Base-by-base conservation (phyloP, 2,888 invertebrate genomes). In the Iselma pallidipennis region DNA sequence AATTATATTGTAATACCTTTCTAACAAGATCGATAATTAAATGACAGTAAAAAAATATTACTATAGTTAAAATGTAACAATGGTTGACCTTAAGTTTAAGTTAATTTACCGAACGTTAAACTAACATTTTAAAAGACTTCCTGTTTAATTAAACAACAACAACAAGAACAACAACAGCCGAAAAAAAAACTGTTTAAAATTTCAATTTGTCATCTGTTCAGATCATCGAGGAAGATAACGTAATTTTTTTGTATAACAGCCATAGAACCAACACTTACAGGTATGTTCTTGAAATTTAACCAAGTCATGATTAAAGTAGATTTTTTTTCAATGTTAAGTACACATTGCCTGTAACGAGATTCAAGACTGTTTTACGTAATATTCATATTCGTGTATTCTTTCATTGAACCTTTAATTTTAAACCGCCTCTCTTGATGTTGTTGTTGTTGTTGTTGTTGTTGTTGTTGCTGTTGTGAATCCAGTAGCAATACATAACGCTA, bases 301-400 rank as follows among this genome's bases (percentile, higher is more conserved):
- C n/a, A 29, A 45, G 56, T 56, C 56, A 52, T 61, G 61, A 61
- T 61, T 56, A 21, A 37, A 31, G 25, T 31, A 4, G 12, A 21
- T 21, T 45, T 45, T 31, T 26, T n/a, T n/a, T n/a, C n/a, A n/a
- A n/a, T n/a, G n/a, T n/a, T n/a, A n/a, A n/a, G n/a, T n/a, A n/a
- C n/a, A n/a, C n/a, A n/a, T n/a, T n/a, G n/a, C n/a, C n/a, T n/a
- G n/a, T n/a, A n/a, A n/a, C n/a, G n/a, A n/a, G n/a, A n/a, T n/a
- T n/a, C n/a, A 7, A 14, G 21, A 55, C 42, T 55, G 55, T 55
- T 42, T 55, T 55, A 45, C 25, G 48, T 55, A 55, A 55, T 55
- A 26, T 16, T 16, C 37, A n/a, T n/a, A n/a, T n/a, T n/a, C n/a
- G n/a, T n/a, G n/a, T n/a, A n/a, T n/a, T 19, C 16, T 26, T 14